Percentiles rank a stretch among this genome's conserved stretches.
These are phyloP conservation scores for Anguilla japonica DNA, from an alignment of 2,113 vertebrate genomes.

Conservation along the genomic window DNA sequence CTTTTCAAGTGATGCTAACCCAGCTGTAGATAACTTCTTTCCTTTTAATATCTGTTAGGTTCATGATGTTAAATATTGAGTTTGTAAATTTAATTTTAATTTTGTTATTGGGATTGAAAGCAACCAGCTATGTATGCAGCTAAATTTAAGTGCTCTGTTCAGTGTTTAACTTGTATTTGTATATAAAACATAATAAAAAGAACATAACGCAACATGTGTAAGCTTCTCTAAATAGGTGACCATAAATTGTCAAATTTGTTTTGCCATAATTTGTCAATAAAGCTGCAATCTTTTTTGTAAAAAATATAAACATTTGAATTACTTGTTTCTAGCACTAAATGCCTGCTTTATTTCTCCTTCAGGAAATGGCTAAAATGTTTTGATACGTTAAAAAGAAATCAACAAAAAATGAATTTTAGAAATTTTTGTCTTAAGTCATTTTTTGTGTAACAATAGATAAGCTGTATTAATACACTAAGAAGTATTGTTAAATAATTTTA, in stretches of 20 bases:
- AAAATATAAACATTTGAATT: conserved; percentile 84
- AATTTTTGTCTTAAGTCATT: conserved; percentile 77
- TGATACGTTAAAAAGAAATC: conserved; percentile 82
- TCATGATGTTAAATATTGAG: conserved; percentile 84
- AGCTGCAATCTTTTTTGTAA: conserved; percentile 85
- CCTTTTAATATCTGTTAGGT: conserved; percentile 84
- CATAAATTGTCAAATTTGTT: conserved; percentile 90
- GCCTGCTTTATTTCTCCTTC: conserved; percentile 84
- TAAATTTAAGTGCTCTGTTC: conserved; percentile 88
- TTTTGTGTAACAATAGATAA: conserved; percentile 86
- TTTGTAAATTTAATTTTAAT: conserved; percentile 90
- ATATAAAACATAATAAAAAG: conserved; percentile 87
- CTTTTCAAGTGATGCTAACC: conserved; percentile 70
- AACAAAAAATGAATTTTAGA: conserved; percentile 83
- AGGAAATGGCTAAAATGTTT: conserved; percentile 87
- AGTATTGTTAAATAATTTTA: conserved; percentile 88
- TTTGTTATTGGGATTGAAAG: conserved; percentile 85
- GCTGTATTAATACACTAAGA: conserved; percentile 86
- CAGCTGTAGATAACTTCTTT: conserved; percentile 86
- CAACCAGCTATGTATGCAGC: conserved; percentile 90
- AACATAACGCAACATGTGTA: conserved; percentile 93
- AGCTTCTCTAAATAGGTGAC: conserved; percentile 96
- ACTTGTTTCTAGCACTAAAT: conserved; percentile 88
- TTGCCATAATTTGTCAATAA: conserved; percentile 89
- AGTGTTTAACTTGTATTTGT: conserved; percentile 99